Conservation (phyloP, 1,140 invertebrate genomes). For the Drosophila littoralis region DNA sequence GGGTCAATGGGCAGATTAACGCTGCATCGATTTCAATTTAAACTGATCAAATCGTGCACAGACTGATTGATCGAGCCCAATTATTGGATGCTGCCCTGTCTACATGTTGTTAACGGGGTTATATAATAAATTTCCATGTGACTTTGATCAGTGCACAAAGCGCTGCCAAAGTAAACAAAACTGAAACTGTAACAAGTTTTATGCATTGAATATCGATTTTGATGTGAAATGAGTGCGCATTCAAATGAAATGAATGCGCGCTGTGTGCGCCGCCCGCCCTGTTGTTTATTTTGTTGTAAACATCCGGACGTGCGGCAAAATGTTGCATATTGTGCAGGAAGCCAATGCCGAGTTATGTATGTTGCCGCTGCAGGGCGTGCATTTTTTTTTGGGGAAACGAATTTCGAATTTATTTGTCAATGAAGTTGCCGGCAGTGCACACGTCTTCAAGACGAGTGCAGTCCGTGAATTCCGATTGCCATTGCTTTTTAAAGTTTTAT, state of each 20-base stretch:
- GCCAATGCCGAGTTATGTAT: constrained; percentile 35
- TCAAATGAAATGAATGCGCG: constrained; percentile 27
- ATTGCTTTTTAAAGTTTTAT: constrained; percentile 45
- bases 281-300: constrained; percentile 81
- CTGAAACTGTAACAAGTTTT: constrained; percentile 66
- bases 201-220: constrained; percentile 45
- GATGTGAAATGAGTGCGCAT: constrained; percentile 58
- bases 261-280: constrained; percentile 16
- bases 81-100: constrained; percentile 51
- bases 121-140: constrained; percentile 75
- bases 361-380: constrained; percentile 59
- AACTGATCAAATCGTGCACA: constrained; percentile 57
- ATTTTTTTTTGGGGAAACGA: constrained; percentile 39
- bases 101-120: constrained; percentile 43
- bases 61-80: constrained; percentile 73
- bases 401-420: constrained; percentile 76
- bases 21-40: constrained; percentile 58
- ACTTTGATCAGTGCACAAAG: constrained; percentile 73
- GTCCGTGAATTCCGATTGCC: constrained; percentile 35
- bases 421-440: constrained; percentile 72
- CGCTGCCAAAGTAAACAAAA: constrained; percentile 62
- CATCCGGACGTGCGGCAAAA: constrained; percentile 80
- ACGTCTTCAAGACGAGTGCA: constrained; percentile 47
- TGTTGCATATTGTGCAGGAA: constrained; percentile 79
- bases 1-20: constrained; percentile 76